These are phyloP conservation scores for Scophthalmus maximus DNA, from an alignment of 2,113 vertebrate species.

Conservation along the genomic window DNA sequence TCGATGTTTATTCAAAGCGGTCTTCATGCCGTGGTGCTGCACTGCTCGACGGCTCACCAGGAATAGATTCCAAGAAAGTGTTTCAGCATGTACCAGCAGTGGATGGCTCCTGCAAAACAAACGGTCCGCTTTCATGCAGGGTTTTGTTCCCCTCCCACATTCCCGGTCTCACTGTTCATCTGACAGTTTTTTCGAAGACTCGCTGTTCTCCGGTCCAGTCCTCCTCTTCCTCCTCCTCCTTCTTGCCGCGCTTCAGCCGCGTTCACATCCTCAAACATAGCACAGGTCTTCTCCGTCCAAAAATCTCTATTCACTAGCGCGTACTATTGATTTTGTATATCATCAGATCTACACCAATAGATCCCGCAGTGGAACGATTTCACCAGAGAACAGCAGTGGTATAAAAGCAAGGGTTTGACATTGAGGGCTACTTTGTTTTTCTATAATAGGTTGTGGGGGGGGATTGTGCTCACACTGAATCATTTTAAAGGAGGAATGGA, in stretches of 20 bases:
- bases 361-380: background rate
- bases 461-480: constrained; percentile 1
- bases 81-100: constrained; percentile 41
- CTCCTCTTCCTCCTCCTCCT: constrained; percentile 14
- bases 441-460: background rate
- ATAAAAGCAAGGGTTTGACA: background rate
- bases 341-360: background rate
- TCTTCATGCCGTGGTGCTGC: constrained; percentile 15
- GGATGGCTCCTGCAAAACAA: constrained; percentile 37
- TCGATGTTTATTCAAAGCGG: constrained; percentile 34
- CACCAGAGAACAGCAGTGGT: background rate
- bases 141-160: constrained; percentile 30
- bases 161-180: constrained; percentile 8
- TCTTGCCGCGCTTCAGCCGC: background rate
- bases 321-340: background rate
- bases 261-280: background rate
- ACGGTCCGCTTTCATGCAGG: constrained; percentile 21
- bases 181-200: constrained; percentile 17
- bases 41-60: constrained; percentile 1
- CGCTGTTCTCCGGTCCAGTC: constrained; percentile 5
- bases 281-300: background rate
- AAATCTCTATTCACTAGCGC: background rate
- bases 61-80: constrained; percentile 17
- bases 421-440: background rate
- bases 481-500: background rate